A percentile compares a stretch with the other conserved stretches of the same genome.
These are phyloP conservation scores for Daphoenositta chrysoptera DNA, from an alignment of 2,113 vertebrate genomes.

Conservation along the genomic window DNA sequence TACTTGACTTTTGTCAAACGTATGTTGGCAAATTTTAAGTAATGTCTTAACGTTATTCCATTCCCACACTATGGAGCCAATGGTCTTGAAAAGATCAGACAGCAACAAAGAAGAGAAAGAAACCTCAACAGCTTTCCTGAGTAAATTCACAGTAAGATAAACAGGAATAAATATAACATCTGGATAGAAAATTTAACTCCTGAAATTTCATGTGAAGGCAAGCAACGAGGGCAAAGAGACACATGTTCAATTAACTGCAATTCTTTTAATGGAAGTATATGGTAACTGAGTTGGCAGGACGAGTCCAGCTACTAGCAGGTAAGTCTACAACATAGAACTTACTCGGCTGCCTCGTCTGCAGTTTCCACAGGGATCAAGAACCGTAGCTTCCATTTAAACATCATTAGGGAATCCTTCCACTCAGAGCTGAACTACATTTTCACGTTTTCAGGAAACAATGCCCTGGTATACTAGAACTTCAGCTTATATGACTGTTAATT, in stretches of 20 bases:
- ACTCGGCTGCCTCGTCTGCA: background rate
- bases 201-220: background rate
- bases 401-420: background rate
- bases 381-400: background rate
- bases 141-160: background rate
- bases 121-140: background rate
- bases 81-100: background rate
- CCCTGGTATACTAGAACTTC: background rate
- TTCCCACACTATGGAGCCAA: background rate
- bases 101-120: background rate
- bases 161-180: background rate
- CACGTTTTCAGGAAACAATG: fast-evolving
- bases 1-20: background rate
- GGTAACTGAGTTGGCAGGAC: background rate
- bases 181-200: background rate
- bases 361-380: background rate
- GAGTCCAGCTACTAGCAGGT: background rate
- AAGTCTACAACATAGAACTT: background rate
- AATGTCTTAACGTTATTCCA: background rate
- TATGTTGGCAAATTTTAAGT: background rate
- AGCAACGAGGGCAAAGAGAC: background rate
- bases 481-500: background rate
- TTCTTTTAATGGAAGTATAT: background rate
- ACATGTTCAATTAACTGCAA: background rate
- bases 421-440: background rate